Base-by-base conservation (phyloP, 2,797 vertebrate species). In the Champsocephalus esox region DNA sequence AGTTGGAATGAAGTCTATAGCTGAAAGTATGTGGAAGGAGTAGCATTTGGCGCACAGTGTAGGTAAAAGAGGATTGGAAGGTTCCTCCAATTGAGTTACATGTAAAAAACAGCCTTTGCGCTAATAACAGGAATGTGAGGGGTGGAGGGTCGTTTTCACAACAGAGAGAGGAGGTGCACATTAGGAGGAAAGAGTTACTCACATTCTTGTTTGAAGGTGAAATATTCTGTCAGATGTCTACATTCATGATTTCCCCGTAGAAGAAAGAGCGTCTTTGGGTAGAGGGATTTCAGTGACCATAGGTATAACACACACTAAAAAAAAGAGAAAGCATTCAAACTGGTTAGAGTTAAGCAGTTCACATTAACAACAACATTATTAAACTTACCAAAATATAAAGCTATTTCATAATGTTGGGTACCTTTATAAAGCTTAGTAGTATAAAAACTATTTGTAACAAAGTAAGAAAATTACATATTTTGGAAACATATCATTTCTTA, bases 131-230 rank as follows among this genome's bases (percentile, higher is more conserved):
- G 34, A 38, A 38, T 9, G 34, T 9, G 34, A 9, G 34, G 34
- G 8, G 34, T 38, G 34, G 34, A 38, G 8, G 34, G 34, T 38
- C 11, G 14, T 0, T 41, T 32, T 60, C 38, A n/a, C 32, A 58
- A 43, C 17, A 12, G 4, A 65, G 12, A 34, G 19, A 80, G 5
- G 34, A 55, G 16, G 28, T 46, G 4, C 13, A 6, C 2, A 38
- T 54, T 50, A 4, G 7, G 43, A 70, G 8, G 19, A 59, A 58
- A 19, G 17, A 48, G 41, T n/a, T 79, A 95, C 95, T 96, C 88
- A 96, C 95, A 96, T 96, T 96, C 95, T 93, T 95, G 95, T 94
- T 96, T 96, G 92, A 96, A 96, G 88, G 95, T 96, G 92, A 96
- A 96, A 93, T 96, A 96, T 94, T 96, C 95, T 70, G 95, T 96